These are phyloP conservation scores for Sturnus vulgaris DNA, from an alignment of 2,113 vertebrate species.

Conservation along the genomic window DNA sequence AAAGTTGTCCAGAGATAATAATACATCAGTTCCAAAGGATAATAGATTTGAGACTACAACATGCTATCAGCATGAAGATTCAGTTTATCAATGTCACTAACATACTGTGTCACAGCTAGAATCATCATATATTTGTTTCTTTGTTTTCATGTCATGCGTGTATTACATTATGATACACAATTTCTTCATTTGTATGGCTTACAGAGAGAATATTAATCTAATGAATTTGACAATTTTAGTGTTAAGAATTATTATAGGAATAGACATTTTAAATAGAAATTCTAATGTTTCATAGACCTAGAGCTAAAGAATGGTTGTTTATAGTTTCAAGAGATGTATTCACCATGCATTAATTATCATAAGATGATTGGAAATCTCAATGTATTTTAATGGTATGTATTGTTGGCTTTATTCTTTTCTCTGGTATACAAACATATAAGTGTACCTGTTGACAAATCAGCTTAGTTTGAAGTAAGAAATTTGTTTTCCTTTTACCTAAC, in stretches of 20 bases:
- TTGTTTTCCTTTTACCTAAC: background rate
- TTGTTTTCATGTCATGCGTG: constrained; percentile 61
- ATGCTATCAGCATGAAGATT: constrained; percentile 61
- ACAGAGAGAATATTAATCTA: background rate
- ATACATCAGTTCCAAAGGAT: constrained; percentile 67
- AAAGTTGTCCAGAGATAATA: constrained; percentile 77
- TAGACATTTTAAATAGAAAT: background rate
- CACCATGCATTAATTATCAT: background rate
- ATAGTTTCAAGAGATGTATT: background rate
- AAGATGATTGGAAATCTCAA: background rate
- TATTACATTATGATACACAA: constrained; percentile 41
- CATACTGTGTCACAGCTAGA: constrained; percentile 70
- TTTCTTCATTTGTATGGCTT: constrained; percentile 1
- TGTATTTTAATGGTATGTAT: background rate
- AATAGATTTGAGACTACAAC: constrained; percentile 70
- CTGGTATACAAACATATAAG: background rate
- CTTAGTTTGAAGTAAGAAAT: background rate
- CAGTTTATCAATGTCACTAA: constrained; percentile 56
- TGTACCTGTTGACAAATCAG: background rate
- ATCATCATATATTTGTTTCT: constrained; percentile 69
- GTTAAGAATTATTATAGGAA: background rate
- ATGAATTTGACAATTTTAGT: constrained; percentile 33
- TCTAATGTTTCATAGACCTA: background rate
- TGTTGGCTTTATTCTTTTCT: background rate
- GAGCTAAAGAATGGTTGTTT: background rate